Evolutionary conservation across 2,797 vertebrate species (phyloP), one percentile per base, ranked within the genome.

Genomic region (Pelochelys cantorii): DNA sequence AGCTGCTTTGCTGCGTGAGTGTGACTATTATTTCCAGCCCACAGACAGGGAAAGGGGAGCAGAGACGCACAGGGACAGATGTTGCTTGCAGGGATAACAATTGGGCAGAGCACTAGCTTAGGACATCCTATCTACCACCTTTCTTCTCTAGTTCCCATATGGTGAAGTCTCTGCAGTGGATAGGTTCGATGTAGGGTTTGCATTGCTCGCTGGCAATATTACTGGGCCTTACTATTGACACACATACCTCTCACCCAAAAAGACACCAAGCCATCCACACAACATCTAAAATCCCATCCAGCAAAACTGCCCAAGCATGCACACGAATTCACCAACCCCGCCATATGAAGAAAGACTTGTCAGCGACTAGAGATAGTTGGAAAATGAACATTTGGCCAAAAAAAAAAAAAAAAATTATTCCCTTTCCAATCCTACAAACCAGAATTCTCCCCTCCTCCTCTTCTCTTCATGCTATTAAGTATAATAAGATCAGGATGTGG

Each of bases 81-180:
- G 22, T 13, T 27, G 23, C 25, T 88, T 78, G 27, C 52, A 77
- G 59, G 78, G 80, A 94, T 96, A 96, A 95, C 95, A 92, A 96
- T 93, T 60, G 95, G 71, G 34, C 42, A 8, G 42, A 48, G 42
- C 42, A 48, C 42, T 13, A 25, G 34, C 22, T 22, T 15, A 74
- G 34, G 22, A 20, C 12, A 22, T 5, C n/a, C n/a, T 22, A 74
- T 23, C 8, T 11, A 25, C 37, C 37, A 7, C 23, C 37, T 74
- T 74, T 37, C 34, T 25, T 14, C 37, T 74, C 34, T 42, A 42
- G 71, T 6, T 74, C 10, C 22, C 17, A 62, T 31, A 62, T 2
- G 4, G n/a, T 71, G 65, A 22, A 20, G 65, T 37, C n/a, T 37
- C n/a, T 71, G 20, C 17, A 71, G 65, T 71, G n/a, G n/a, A 18